These are phyloP conservation scores for Vultur gryphus DNA, from an alignment of 2,797 vertebrate species.

Conservation along the genomic window DNA sequence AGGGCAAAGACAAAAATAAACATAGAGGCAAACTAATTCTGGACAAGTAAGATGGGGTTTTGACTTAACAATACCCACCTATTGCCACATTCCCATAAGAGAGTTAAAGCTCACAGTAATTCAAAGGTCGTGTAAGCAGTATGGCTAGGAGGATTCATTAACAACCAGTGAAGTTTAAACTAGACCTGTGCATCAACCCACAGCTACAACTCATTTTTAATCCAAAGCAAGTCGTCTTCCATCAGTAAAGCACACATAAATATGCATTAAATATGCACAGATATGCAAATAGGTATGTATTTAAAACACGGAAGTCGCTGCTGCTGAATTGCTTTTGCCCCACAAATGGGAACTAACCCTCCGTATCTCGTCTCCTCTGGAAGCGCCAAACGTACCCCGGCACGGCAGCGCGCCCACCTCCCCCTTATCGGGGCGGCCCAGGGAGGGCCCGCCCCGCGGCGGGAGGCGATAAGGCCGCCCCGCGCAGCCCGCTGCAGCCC, in stretches of 20 bases:
- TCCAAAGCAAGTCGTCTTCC: fast-evolving
- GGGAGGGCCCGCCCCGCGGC: neutral
- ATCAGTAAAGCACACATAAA: fast-evolving
- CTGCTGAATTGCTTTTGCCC: fast-evolving
- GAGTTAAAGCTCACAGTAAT: neutral
- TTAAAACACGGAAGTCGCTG: fast-evolving
- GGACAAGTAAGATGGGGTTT: neutral
- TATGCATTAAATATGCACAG: fast-evolving
- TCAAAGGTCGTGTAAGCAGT: fast-evolving
- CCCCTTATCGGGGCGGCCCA: neutral
- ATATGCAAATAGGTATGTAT: fast-evolving
- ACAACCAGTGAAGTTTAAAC: fast-evolving
- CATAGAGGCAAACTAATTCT: neutral
- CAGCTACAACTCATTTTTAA: fast-evolving
- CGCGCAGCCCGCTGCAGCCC: neutral
- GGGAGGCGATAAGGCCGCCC: neutral
- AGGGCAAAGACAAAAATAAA: neutral
- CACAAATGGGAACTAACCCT: fast-evolving
- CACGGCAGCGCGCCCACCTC: neutral
- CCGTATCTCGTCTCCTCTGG: fast-evolving
- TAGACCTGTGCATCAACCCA: neutral
- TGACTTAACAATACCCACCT: neutral
- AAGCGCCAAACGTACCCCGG: fast-evolving
- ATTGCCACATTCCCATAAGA: too few species aligned
- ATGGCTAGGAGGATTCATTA: fast-evolving